Percentiles rank a stretch among this genome's conserved stretches.
phyloP scores from a whole-genome alignment of 2,888 invertebrate species.

The Ptilodon capucinus region DNA sequence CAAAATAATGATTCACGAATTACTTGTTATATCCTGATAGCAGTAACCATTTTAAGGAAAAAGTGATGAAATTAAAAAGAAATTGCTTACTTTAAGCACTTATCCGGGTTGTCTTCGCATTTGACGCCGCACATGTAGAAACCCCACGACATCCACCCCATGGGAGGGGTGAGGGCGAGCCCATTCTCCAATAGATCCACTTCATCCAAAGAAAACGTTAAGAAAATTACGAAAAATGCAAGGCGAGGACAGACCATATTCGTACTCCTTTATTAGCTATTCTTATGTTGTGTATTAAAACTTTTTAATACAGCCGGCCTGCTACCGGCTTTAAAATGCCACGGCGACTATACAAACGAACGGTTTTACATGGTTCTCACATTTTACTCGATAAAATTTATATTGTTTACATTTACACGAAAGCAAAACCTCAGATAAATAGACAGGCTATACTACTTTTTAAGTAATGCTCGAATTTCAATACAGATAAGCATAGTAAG shows the following conservation, averaged over 20 bases:
- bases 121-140: conserved; percentile 84
- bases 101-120: conserved; percentile 82
- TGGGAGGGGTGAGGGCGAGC: conserved; percentile 85
- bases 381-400: neutral
- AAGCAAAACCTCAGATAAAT: no score
- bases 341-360: conserved; percentile 1
- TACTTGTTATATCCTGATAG: no score
- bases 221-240: conserved; percentile 22
- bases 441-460: no score
- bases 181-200: conserved; percentile 82
- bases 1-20: no score
- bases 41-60: no score
- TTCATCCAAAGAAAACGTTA: conserved; percentile 32
- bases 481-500: neutral
- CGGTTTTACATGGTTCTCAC: neutral
- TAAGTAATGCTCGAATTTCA: neutral
- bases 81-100: conserved; percentile 83
- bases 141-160: conserved; percentile 90
- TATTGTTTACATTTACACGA: neutral
- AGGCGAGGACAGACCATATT: conserved; percentile 14
- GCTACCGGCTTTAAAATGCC: neutral
- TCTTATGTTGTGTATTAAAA: neutral
- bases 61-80: neutral
- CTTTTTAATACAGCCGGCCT: neutral
- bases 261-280: neutral